Evolutionary conservation across 2,113 vertebrate genomes (phyloP).

Genomic region (Myotis yumanensis): DNA sequence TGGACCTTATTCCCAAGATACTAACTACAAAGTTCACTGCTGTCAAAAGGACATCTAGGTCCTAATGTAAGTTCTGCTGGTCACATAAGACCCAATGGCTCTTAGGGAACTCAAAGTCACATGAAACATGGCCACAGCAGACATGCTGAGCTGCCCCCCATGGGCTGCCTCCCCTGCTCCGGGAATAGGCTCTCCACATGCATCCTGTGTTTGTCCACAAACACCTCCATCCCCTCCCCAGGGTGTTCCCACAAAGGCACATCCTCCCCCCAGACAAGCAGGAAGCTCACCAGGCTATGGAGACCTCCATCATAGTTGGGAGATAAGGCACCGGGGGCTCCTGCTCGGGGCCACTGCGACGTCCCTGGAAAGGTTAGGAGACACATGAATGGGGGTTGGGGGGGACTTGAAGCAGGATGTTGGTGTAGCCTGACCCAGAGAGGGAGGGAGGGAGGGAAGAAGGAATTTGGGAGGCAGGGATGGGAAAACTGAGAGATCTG

Average conservation of each 20-base stretch:
- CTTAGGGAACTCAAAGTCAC: accelerated
- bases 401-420: accelerated
- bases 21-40: neutral
- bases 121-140: accelerated
- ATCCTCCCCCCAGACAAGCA: neutral
- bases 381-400: accelerated
- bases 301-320: slow-evolving; percentile 95
- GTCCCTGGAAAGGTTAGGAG: slow-evolving; percentile 81
- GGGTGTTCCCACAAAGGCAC: accelerated
- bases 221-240: neutral
- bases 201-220: neutral
- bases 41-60: too few relatives aligned
- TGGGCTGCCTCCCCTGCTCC: neutral
- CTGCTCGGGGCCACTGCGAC: slow-evolving; percentile 94
- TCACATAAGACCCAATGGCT: neutral
- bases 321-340: slow-evolving; percentile 92
- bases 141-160: neutral
- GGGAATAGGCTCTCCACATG: neutral
- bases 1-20: neutral
- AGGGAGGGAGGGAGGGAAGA: too few relatives aligned
- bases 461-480: neutral
- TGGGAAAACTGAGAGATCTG: too few relatives aligned
- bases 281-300: slow-evolving; percentile 90
- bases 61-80: neutral
- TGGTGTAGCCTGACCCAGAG: neutral